Percentiles rank a stretch among this genome's conserved stretches.
Evolutionary conservation across 1,140 invertebrate species (phyloP).

Genomic region (Bombus fervidus): DNA sequence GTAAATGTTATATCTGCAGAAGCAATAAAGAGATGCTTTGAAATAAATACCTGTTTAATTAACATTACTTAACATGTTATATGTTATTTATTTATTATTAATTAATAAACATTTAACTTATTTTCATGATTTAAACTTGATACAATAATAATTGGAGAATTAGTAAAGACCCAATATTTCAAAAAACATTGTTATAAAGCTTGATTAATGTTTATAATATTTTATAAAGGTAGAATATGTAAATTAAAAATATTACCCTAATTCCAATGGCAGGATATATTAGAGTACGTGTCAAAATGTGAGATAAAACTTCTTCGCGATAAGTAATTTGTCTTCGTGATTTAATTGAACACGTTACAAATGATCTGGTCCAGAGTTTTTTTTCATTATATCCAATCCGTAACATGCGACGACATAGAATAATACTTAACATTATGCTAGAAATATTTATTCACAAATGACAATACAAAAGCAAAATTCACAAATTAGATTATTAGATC

Average conservation of each 20-base stretch:
- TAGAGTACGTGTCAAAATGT: slow-evolving; percentile 23
- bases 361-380: slow-evolving; percentile 36
- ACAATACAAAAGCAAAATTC: slow-evolving; percentile 28
- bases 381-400: neutral
- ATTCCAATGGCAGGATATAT: slow-evolving; percentile 51
- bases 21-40: slow-evolving; percentile 55
- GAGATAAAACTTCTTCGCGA: slow-evolving; percentile 37
- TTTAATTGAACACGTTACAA: slow-evolving; percentile 23
- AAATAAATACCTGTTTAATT: slow-evolving; percentile 8
- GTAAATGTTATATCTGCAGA: slow-evolving; percentile 71
- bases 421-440: slow-evolving; percentile 55
- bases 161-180: neutral
- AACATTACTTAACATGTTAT: neutral
- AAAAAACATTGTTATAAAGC: neutral
- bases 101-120: neutral
- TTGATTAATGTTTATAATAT: neutral
- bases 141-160: neutral
- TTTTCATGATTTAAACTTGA: neutral
- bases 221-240: neutral
- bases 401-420: slow-evolving; percentile 37
- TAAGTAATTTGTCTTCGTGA: slow-evolving; percentile 48
- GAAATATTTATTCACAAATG: slow-evolving; percentile 48
- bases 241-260: slow-evolving; percentile 70
- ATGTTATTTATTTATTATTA: neutral
- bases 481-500: slow-evolving; percentile 40